These are phyloP conservation scores for Ephestia elutella DNA, from an alignment of 1,140 invertebrate genomes.

Conservation along the genomic window DNA sequence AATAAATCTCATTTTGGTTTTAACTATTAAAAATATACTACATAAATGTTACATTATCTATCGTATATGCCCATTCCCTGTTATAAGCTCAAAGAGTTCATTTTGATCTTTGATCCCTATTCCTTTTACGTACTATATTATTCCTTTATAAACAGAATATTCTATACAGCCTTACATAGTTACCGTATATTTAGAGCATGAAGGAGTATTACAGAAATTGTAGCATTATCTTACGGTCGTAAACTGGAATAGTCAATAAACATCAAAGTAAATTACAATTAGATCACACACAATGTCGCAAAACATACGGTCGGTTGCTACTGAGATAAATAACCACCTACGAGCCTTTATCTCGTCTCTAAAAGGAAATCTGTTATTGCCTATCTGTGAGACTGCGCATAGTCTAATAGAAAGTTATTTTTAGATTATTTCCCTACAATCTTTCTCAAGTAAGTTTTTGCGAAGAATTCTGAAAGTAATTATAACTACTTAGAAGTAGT, in stretches of 20 bases:
- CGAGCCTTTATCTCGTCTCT: background rate
- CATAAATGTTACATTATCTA: too few species aligned
- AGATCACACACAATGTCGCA: conserved; percentile 3
- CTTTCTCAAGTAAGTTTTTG: too few species aligned
- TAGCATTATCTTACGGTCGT: conserved; percentile 1
- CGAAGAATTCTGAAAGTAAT: too few species aligned
- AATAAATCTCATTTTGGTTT: too few species aligned
- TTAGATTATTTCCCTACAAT: too few species aligned
- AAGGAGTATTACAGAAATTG: background rate
- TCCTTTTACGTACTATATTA: too few species aligned
- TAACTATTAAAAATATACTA: too few species aligned
- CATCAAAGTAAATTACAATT: conserved; percentile 4
- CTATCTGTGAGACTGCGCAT: background rate
- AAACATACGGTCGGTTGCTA: background rate
- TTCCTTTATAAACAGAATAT: background rate
- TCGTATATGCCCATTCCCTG: too few species aligned
- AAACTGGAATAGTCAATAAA: background rate
- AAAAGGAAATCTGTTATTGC: background rate
- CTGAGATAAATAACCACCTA: background rate
- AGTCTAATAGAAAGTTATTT: background rate
- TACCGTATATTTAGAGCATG: background rate
- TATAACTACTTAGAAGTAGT: too few species aligned
- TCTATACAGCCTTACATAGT: background rate
- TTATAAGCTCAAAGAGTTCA: too few species aligned
- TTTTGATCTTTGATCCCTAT: too few species aligned